Evolutionary conservation across 1,140 invertebrate species (phyloP).

Genomic region (Nephila pilipes): DNA sequence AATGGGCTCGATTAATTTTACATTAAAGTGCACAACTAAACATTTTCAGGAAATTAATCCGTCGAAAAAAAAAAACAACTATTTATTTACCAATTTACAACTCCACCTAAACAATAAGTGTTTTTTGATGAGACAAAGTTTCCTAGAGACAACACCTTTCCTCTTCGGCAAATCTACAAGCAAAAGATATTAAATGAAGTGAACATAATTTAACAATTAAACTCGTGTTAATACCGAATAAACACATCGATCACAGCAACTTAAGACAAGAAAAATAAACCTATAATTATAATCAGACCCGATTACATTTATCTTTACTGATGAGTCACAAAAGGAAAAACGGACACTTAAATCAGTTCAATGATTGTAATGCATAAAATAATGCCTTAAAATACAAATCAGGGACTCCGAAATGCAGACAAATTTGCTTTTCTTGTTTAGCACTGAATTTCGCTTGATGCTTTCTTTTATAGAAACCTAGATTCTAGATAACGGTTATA

Average conservation of each 20-base stretch:
- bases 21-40: not conserved
- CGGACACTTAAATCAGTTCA: not conserved
- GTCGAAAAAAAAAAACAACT: not conserved
- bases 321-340: slow-evolving; percentile 19
- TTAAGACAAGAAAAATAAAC: not conserved
- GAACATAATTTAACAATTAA: not conserved
- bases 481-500: not conserved
- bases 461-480: not conserved
- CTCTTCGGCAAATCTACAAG: not conserved
- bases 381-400: not conserved
- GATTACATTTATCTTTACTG: slow-evolving; percentile 15
- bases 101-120: slow-evolving; percentile 3
- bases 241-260: not conserved
- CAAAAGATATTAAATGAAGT: not conserved
- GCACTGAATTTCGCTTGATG: not conserved
- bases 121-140: not conserved
- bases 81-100: not conserved
- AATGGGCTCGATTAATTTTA: not conserved
- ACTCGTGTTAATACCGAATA: not conserved
- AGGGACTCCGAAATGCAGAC: not conserved
- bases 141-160: not conserved
- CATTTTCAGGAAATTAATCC: not conserved
- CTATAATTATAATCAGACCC: slow-evolving; percentile 38
- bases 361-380: slow-evolving; percentile 11
- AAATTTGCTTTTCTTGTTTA: not conserved